Base-by-base conservation (phyloP, 2,113 vertebrate species). In the Pygoscelis adeliae region DNA sequence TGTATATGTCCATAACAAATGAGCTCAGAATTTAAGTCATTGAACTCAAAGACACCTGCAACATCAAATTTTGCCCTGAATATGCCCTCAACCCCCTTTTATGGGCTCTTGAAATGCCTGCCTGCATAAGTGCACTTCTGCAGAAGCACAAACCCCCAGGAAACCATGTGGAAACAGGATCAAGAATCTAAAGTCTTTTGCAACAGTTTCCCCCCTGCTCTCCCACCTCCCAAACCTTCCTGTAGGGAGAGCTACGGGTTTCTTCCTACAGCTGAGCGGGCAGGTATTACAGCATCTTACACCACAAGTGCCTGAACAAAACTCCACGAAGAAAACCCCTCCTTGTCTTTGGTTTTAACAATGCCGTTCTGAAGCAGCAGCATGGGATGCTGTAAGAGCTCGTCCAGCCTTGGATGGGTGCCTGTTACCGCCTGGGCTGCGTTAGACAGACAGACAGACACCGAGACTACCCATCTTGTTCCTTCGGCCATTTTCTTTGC, bases 211-310 rank as follows among this genome's bases (percentile, higher is more conserved):
- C 16, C 9, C 40, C 20, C 55, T 34, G 30, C 26, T 20, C 40
- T 55, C 32, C 61, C 13, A 13, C 13, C 23, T 69, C 47, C 81
- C 27, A 15, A 10, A 15, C 29, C 58, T 47, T 36, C 29, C 50
- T 1, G 0, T 0, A 58, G 34, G 66, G 36, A 78, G 6, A 29
- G 23, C 46, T 21, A 1, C 0, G 0, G 14, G 14, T 22, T 26
- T 55, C 52, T 21, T 38, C 61, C 80, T 42, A 1, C 66, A 56
- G 73, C 46, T 9, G 27, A 0, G 10, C 23, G 11, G 20, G 27
- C 5, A 12, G 32, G 27, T 16, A 9, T 34, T 11, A 23, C 36
- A 47, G 30, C 30, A 18, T 9, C 59, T 55, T 5, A 49, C n/a
- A 29, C 21, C 40, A 42, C 1, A 29, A 50, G 47, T 3, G 13